Conservation (phyloP, 2,888 invertebrate genomes). For the Xylophagus ater region DNA sequence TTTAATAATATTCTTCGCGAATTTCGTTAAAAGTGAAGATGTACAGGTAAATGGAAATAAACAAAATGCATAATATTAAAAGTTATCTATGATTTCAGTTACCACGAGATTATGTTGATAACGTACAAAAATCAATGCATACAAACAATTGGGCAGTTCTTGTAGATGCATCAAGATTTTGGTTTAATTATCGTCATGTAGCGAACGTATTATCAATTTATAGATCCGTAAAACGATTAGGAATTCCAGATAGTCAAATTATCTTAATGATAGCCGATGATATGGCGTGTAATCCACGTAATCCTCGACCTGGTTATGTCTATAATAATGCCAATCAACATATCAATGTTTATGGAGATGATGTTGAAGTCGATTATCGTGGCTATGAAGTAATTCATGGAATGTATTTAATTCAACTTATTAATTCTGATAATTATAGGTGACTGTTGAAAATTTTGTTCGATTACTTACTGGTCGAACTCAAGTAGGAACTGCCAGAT, state of each 20-base stretch:
- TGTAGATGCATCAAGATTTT: conserved; percentile 96
- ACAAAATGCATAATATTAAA: too few species aligned
- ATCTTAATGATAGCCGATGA: conserved; percentile 99
- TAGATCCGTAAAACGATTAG: conserved; percentile 91
- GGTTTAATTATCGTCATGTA: conserved; percentile 99
- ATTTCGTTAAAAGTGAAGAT: too few species aligned
- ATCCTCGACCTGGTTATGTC: conserved; percentile 94
- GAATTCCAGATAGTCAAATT: conserved; percentile 98
- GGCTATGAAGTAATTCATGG: conserved; percentile 67
- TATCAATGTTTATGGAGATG: conserved; percentile 97
- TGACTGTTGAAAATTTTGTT: conserved; percentile 97
- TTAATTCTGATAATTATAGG: conserved; percentile 49
- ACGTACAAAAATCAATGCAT: conserved; percentile 44
- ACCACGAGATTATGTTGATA: conserved; percentile 31
- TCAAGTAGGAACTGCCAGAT: conserved; percentile 84
- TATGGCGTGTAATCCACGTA: conserved; percentile 98
- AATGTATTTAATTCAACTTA: conserved; percentile 4
- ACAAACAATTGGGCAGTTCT: conserved; percentile 99
- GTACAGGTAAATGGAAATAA: too few species aligned
- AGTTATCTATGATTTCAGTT: conserved; percentile 18
- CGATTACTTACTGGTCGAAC: conserved; percentile 87
- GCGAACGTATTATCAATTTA: conserved; percentile 98
- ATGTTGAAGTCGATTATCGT: conserved; percentile 97
- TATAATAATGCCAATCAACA: conserved; percentile 97
- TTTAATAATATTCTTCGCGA: too few species aligned